These are phyloP conservation scores for Trogon surrucura DNA, from an alignment of 2,113 vertebrate species.

Conservation along the genomic window DNA sequence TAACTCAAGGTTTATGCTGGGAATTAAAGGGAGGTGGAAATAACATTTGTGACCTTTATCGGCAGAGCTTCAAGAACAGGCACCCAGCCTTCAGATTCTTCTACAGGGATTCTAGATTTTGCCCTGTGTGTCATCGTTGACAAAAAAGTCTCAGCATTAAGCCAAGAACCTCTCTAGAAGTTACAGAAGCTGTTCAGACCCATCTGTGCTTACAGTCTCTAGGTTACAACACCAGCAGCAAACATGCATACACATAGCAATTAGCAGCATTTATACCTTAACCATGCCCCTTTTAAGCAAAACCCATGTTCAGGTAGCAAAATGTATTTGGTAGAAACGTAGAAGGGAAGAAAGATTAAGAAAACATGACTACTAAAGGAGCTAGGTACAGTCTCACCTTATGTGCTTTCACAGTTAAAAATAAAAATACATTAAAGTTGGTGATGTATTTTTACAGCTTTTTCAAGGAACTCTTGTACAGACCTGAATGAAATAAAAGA, in stretches of 20 bases:
- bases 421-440: not conserved
- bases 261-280: not conserved
- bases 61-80: not conserved
- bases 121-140: not conserved
- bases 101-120: not conserved
- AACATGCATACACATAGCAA: not conserved
- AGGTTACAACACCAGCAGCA: not conserved
- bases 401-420: not conserved
- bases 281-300: not conserved
- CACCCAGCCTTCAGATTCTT: not conserved
- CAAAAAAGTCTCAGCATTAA: not conserved
- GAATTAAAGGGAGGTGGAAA: not conserved
- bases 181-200: not conserved
- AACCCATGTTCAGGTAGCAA: not conserved
- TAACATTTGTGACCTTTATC: accelerated
- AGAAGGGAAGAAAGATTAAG: not conserved
- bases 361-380: not conserved
- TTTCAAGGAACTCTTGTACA: not conserved
- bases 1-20: not conserved
- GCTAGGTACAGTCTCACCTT: not conserved
- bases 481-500: not conserved
- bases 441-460: not conserved
- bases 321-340: accelerated
- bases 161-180: not conserved
- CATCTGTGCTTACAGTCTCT: not conserved